phyloP scores from a whole-genome alignment of 2,113 vertebrate species.

The Pelodiscus sinensis region DNA sequence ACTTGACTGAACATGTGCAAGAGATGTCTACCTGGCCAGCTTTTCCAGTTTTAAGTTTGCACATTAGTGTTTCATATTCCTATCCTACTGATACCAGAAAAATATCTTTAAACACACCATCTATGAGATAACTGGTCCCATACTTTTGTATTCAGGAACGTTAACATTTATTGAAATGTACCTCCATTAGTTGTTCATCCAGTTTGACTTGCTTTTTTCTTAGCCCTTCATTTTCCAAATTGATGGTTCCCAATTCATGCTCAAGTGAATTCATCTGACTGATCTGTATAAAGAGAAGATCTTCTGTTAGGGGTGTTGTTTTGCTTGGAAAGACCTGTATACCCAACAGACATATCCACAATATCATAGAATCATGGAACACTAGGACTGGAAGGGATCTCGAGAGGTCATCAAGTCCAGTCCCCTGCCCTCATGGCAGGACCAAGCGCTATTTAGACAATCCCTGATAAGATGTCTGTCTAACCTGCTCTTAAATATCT shows the following conservation, averaged over 20 bases:
- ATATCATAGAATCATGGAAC: neutral
- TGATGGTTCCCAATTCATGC: conserved; percentile 81
- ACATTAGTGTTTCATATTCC: neutral
- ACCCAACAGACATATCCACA: neutral
- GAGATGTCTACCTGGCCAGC: neutral
- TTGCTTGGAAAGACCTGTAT: neutral
- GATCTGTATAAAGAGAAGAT: conserved; percentile 73
- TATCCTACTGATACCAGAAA: neutral
- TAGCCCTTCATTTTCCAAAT: conserved; percentile 87
- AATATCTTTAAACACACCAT: neutral
- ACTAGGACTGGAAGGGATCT: no score
- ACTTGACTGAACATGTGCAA: neutral
- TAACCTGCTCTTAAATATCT: no score
- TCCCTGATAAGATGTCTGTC: no score
- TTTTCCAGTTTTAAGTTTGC: neutral
- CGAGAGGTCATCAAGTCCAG: no score
- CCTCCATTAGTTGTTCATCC: conserved; percentile 89
- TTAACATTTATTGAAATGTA: conserved; percentile 47
- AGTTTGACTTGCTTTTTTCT: conserved; percentile 84
- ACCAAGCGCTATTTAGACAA: no score
- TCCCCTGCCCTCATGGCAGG: no score
- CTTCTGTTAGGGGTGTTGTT: neutral
- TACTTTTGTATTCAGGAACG: neutral
- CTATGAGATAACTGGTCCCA: neutral
- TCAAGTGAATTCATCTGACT: conserved; percentile 81